Evolutionary conservation across 1,140 invertebrate species (phyloP), one percentile per base, ranked within the genome.

Genomic region (Condylostylus longicornis): DNA sequence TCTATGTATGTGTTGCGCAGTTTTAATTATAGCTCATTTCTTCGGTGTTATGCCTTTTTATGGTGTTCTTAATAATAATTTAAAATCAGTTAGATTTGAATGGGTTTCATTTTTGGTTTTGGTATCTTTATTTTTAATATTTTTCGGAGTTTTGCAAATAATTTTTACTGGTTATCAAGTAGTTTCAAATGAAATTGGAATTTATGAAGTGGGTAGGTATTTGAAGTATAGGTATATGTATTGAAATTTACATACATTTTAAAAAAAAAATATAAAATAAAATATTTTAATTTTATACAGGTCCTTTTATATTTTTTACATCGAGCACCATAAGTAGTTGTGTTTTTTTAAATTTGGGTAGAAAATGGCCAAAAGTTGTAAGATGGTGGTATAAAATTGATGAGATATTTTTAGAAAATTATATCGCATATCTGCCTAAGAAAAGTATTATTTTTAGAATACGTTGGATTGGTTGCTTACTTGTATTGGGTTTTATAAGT

Each of bases 141-240:
- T 8, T 2, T 57, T 56, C 25, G 33, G 48, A 5, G 38, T 49
- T 22, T 14, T 53, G 40, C 51, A 57, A 23, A 47, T 42, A 19
- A 43, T 32, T 0, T 37, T 57, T 2, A 46, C 54, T 7, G 46
- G 43, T 5, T 48, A 50, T 12, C 42, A 50, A 13, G 43, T 57
- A 5, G 15, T 51, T 1, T 45, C 53, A 17, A 17, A 45, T 23
- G 54, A 54, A 1, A 32, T 57, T 0, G 57, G 53, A 25, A 42
- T 57, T 9, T 50, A 54, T 18, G 57, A 54, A 13, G 56, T 56
- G 38, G 49, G 53, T 49, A 38, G 46, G 42, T 7, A n/a, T n/a
- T n/a, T n/a, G n/a, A n/a, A n/a, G n/a, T n/a, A n/a, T n/a, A n/a
- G n/a, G n/a, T n/a, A n/a, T n/a, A n/a, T n/a, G n/a, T n/a, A n/a